These are phyloP conservation scores for Drosophila limbata DNA, from an alignment of 2,888 invertebrate genomes.

Conservation along the genomic window DNA sequence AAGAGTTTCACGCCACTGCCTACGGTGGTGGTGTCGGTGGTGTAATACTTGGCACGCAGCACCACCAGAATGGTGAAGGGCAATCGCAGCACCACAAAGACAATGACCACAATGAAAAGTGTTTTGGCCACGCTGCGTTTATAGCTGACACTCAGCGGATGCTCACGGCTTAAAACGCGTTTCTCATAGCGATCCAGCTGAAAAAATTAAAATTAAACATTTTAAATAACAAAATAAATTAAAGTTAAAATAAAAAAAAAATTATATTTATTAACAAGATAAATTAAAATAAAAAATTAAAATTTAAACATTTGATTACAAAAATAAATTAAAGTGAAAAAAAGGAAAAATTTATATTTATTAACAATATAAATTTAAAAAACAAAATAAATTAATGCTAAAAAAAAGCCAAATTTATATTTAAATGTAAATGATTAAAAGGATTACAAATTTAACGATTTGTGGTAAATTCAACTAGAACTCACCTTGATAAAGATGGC, in stretches of 20 bases:
- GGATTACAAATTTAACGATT: neutral
- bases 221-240: too few relatives aligned
- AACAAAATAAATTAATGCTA: too few relatives aligned
- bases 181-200: constrained; percentile 89
- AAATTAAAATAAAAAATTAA: too few relatives aligned
- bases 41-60: constrained; percentile 85
- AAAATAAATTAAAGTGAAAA: too few relatives aligned
- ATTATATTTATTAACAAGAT: too few relatives aligned
- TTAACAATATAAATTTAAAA: too few relatives aligned
- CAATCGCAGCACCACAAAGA: constrained; percentile 89
- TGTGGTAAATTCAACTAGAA: too few relatives aligned
- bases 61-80: constrained; percentile 91
- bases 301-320: too few relatives aligned
- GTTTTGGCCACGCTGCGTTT: constrained; percentile 90
- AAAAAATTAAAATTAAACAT: constrained; percentile 23
- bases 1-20: constrained; percentile 87
- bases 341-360: too few relatives aligned
- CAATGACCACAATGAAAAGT: constrained; percentile 89
- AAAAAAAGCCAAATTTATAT: too few relatives aligned
- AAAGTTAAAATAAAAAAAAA: too few relatives aligned
- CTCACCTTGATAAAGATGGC: constrained; percentile 89
- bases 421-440: neutral
- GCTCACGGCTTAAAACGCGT: constrained; percentile 88
- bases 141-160: constrained; percentile 88
- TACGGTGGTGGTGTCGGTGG: constrained; percentile 67